Conservation (phyloP, 2,113 vertebrate species). For the Chaetops frenatus region DNA sequence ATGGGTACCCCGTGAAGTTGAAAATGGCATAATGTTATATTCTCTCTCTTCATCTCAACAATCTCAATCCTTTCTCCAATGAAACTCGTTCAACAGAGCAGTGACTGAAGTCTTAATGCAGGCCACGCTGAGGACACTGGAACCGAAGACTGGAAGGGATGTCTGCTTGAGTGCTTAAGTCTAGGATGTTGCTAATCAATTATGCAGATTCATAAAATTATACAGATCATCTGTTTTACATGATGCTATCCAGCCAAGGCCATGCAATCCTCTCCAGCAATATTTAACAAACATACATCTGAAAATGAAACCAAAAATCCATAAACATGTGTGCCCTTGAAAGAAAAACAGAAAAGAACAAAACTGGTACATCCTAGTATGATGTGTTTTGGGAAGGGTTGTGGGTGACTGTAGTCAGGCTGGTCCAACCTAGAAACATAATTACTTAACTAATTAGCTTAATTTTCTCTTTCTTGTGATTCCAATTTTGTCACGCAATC, state of each 20-base stretch:
- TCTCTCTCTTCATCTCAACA: neutral
- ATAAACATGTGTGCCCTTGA: neutral
- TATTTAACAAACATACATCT: neutral
- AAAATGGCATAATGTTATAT: neutral
- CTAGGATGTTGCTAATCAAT: neutral
- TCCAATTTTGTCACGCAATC: neutral
- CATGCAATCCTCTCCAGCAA: neutral
- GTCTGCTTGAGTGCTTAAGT: neutral
- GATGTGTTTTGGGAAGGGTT: neutral
- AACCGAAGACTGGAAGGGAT: neutral
- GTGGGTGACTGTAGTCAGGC: neutral
- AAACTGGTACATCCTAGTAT: neutral
- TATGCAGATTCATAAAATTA: neutral
- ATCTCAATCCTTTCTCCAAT: neutral
- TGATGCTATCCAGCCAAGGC: neutral
- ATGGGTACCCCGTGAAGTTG: neutral
- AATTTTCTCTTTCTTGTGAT: neutral
- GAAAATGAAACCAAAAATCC: neutral
- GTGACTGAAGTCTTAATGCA: neutral
- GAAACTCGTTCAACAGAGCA: neutral
- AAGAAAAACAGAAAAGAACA: neutral
- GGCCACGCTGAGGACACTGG: neutral
- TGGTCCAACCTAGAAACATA: neutral
- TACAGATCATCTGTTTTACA: neutral
- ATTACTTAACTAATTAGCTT: neutral